These are phyloP conservation scores for Lytechinus variegatus DNA, from an alignment of 35 echinoderm and acorn worm species.

Conservation along the genomic window DNA sequence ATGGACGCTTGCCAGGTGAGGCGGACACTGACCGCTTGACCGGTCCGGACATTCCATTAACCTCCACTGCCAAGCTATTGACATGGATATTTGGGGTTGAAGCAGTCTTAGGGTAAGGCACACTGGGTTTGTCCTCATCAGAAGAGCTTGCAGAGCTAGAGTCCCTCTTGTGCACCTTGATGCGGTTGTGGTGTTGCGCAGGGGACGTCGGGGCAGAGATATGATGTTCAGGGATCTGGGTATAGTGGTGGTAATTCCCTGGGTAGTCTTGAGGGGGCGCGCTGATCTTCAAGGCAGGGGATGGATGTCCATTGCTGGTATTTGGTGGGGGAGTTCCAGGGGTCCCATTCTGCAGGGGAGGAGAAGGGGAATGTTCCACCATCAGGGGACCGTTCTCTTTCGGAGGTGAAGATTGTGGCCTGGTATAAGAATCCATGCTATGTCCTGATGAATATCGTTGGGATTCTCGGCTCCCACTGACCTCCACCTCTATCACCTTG, in stretches of 20 bases:
- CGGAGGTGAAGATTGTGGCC: neutral
- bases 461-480: neutral
- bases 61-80: conserved; percentile 8
- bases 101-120: conserved; percentile 28
- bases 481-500: conserved; percentile 4
- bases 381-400: neutral
- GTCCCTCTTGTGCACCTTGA: neutral
- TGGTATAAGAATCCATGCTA: conserved; percentile 9
- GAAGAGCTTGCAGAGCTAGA: conserved; percentile 17
- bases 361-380: neutral
- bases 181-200: conserved; percentile 4
- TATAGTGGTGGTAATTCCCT: neutral
- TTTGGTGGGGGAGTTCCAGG: conserved; percentile 12
- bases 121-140: conserved; percentile 23
- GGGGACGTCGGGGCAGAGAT: conserved; percentile 28
- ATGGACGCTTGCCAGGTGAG: conserved; percentile 22
- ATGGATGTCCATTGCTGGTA: neutral
- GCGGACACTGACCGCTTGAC: conserved; percentile 36
- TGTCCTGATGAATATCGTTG: neutral
- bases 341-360: conserved; percentile 19
- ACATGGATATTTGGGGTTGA: conserved; percentile 46
- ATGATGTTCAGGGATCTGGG: neutral
- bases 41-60: neutral
- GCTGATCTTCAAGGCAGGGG: neutral
- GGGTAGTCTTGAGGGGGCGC: neutral